These are phyloP conservation scores for Agapostemon virescens DNA, from an alignment of 2,888 invertebrate genomes.

Conservation along the genomic window DNA sequence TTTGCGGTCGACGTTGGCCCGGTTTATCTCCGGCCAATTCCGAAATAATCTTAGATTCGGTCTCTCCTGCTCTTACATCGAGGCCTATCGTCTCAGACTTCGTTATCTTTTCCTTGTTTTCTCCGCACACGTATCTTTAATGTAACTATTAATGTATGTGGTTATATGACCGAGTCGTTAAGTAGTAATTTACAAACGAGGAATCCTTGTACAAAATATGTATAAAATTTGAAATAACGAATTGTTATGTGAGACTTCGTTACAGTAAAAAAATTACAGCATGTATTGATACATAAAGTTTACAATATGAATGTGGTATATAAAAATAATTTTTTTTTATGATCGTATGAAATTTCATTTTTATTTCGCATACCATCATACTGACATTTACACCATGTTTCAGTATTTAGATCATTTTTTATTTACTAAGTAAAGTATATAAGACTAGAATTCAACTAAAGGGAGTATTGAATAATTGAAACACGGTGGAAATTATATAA, in stretches of 20 bases:
- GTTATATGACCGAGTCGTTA: background rate
- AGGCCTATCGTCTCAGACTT: constrained; percentile 53
- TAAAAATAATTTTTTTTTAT: background rate
- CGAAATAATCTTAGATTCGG: constrained; percentile 78
- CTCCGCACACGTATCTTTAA: constrained; percentile 6
- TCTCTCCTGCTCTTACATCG: constrained; percentile 69
- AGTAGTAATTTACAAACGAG: background rate
- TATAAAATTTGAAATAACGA: background rate
- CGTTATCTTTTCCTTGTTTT: constrained; percentile 48
- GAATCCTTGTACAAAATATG: background rate
- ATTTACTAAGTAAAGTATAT: background rate
- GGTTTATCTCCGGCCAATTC: constrained; percentile 77
- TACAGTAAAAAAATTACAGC: background rate
- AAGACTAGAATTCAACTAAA: background rate
- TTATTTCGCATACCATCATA: too few species aligned
- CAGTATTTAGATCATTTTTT: background rate
- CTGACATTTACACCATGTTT: background rate
- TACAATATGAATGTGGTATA: background rate
- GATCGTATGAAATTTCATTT: background rate
- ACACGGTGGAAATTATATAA: background rate
- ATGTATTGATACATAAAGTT: background rate
- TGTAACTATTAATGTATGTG: background rate
- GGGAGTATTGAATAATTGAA: background rate
- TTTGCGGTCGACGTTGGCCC: constrained; percentile 74
- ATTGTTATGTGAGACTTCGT: background rate